Percentiles rank a stretch among this genome's conserved stretches.
phyloP scores from a whole-genome alignment of 2,113 vertebrate genomes.

The Hippotragus niger region DNA sequence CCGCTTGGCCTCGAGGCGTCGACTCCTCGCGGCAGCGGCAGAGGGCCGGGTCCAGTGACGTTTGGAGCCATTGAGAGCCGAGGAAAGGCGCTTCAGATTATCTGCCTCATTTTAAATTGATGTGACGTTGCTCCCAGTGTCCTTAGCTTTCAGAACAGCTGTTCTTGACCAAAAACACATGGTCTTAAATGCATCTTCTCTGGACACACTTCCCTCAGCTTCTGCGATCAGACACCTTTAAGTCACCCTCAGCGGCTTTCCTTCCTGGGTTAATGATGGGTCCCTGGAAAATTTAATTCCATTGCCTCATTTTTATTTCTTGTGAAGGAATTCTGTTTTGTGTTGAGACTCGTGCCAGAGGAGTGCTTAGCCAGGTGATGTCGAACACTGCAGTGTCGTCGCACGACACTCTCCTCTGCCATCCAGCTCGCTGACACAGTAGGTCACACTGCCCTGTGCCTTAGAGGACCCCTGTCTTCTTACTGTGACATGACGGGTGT shows the following conservation, averaged over 20 bases:
- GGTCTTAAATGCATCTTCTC: background rate
- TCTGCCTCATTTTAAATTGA: background rate
- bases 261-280: background rate
- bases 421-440: background rate
- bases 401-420: background rate
- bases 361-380: background rate
- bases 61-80: background rate
- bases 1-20: fast-evolving
- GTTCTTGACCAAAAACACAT: background rate
- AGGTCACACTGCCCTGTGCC: background rate
- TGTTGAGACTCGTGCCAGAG: background rate
- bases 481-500: background rate
- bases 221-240: background rate
- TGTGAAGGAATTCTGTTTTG: background rate
- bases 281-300: background rate
- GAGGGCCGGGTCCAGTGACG: background rate
- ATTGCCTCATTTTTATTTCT: background rate
- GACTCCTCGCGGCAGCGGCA: background rate
- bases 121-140: background rate
- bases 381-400: fast-evolving
- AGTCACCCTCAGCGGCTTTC: background rate
- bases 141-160: background rate
- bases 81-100: background rate
- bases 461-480: background rate
- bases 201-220: background rate